Base-by-base conservation (phyloP, 2,113 vertebrate species). In the Nothobranchius furzeri region DNA sequence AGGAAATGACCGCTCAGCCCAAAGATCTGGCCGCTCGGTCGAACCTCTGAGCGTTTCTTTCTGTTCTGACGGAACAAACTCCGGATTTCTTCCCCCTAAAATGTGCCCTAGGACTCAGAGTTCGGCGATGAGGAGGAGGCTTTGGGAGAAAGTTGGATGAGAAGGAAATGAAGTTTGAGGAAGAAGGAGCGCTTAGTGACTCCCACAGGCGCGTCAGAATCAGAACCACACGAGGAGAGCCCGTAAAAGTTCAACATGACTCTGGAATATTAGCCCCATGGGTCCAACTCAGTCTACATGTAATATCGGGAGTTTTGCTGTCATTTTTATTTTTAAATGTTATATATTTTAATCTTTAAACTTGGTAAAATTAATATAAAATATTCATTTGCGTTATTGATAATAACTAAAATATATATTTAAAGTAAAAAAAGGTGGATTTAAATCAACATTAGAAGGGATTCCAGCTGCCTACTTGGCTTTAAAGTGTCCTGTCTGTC, bases 141-240 rank as follows among this genome's bases (percentile, higher is more conserved):
- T 47, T 72, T 40, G 7, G 9, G 9, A 40, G 9, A 40, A 40
- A 56, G 54, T 17, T 76, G 75, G 73, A 75, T 60, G 25, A 68
- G 60, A 46, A 88, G 89, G 86, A 90, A 88, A 84, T 70, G 82
- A 83, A 83, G 80, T 70, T 81, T 73, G 58, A 30, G 60, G 42
- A 62, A 60, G 63, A 60, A 20, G 63, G 50, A 37, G 64, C 52
- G 58, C 13, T 68, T 76, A 82, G 58, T 90, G 89, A 90, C 90
- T 85, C 90, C 88, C 90, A 81, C 79, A 84, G 92, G 91, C 89
- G 89, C 11, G 60, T 36, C 62, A 9, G 20, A 0, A 25, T 2
- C 57, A 37, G 56, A 62, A 7, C 54, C 36, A 57, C 46, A 48
- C 2, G 25, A 20, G 25, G 58, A 35, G 53, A 53, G 10, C 14